These are phyloP conservation scores for Agelas oroides DNA, from an alignment of 37 sponge, comb jelly and placozoan genomes.

Conservation along the genomic window DNA sequence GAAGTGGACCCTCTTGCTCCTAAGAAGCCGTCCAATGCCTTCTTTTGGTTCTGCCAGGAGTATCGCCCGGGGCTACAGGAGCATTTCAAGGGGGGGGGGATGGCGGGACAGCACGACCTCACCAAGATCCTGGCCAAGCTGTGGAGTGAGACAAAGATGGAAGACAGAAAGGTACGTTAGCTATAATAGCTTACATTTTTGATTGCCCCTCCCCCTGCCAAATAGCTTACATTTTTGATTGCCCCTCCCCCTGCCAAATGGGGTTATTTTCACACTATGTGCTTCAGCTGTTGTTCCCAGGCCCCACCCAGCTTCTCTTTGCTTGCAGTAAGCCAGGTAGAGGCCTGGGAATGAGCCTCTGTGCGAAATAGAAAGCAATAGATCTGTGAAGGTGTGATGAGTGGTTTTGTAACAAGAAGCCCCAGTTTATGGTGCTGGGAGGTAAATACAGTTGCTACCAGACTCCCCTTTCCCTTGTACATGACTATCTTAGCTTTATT, in stretches of 20 bases:
- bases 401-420: too few species aligned
- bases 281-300: too few species aligned
- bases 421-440: too few species aligned
- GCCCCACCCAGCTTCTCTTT: too few species aligned
- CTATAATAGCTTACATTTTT: not conserved
- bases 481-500: too few species aligned
- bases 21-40: constrained; percentile 84
- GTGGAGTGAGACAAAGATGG: constrained; percentile 66
- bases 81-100: constrained; percentile 47
- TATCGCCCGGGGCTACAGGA: constrained; percentile 57
- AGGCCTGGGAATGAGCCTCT: too few species aligned
- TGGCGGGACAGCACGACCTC: constrained; percentile 81
- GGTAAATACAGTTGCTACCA: too few species aligned
- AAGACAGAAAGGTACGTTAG: constrained; percentile 75
- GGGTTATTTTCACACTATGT: too few species aligned
- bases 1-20: constrained; percentile 73
- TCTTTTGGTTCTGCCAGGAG: constrained; percentile 88
- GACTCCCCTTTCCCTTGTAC: too few species aligned
- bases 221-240: not conserved
- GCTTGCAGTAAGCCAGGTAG: too few species aligned
- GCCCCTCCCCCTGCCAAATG: not conserved
- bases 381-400: too few species aligned
- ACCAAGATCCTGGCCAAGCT: constrained; percentile 74
- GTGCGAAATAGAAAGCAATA: too few species aligned
- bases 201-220: not conserved